Evolutionary conservation across 2,797 vertebrate genomes (phyloP).

Genomic region (Lepidocolaptes lacrymiger): DNA sequence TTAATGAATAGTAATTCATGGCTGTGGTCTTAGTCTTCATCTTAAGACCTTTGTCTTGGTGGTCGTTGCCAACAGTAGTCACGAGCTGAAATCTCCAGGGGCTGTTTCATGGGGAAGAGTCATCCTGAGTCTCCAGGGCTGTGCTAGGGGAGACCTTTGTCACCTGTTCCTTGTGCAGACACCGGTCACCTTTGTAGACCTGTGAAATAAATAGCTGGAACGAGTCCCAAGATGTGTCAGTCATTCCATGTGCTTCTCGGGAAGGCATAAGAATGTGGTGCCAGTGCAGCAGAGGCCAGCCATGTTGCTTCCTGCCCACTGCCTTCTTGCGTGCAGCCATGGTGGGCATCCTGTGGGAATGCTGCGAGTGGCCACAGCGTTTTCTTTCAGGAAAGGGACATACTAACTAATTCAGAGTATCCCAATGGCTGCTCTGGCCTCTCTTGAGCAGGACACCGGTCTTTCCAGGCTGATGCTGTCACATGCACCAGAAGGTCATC

Average conservation of each 20-base stretch:
- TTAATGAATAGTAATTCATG: neutral
- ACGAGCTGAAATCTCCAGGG: neutral
- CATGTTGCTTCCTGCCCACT: fast-evolving
- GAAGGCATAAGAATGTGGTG: fast-evolving
- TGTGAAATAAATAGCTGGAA: neutral
- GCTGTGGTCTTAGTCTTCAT: neutral
- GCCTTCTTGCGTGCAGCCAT: neutral
- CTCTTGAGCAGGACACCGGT: neutral
- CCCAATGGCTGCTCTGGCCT: fast-evolving
- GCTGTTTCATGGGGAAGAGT: neutral
- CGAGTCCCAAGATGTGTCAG: neutral
- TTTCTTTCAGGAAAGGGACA: neutral
- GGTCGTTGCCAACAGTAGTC: neutral
- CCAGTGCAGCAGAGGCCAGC: neutral
- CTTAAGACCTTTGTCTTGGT: neutral
- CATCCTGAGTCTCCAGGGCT: neutral
- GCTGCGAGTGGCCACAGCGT: neutral
- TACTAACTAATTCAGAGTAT: fast-evolving
- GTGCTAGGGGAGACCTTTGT: neutral
- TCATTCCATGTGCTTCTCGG: neutral
- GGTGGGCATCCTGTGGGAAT: neutral
- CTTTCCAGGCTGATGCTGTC: neutral
- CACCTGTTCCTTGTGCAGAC: neutral
- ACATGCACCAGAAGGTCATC: neutral
- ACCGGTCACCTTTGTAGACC: neutral